A percentile compares a stretch with the other conserved stretches of the same genome.
Evolutionary conservation across 2,888 invertebrate species (phyloP).

Genomic region (Meteorus colon): DNA sequence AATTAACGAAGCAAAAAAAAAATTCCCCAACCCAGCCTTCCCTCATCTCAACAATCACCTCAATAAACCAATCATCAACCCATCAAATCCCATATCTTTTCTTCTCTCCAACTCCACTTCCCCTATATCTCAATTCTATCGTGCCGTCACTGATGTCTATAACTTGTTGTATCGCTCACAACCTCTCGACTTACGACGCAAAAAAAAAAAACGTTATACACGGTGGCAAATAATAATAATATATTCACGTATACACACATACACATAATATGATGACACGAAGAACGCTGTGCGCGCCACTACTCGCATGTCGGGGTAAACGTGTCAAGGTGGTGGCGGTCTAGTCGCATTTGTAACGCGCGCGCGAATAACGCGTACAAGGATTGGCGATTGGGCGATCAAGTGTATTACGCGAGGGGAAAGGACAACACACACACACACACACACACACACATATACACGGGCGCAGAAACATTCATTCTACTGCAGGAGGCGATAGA

Average conservation of each 20-base stretch:
- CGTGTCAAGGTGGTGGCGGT: conserved; percentile 63
- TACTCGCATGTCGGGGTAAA: conserved; percentile 55
- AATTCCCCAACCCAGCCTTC: too few relatives aligned
- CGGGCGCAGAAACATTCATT: not conserved
- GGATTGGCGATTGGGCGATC: conserved; percentile 30
- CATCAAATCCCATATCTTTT: too few relatives aligned
- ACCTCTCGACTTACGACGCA: conserved; percentile 13
- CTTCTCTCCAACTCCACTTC: not conserved
- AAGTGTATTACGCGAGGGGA: conserved; percentile 27
- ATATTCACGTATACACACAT: conserved; percentile 4
- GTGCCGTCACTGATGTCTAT: conserved; percentile 10
- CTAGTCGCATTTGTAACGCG: conserved; percentile 46
- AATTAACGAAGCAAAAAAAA: too few relatives aligned
- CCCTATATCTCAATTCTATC: not conserved
- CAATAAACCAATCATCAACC: too few relatives aligned
- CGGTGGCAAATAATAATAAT: conserved; percentile 27
- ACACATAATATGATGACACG: conserved; percentile 26
- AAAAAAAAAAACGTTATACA: conserved; percentile 20
- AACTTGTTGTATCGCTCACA: not conserved
- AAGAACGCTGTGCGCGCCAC: conserved; percentile 35
- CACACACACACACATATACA: too few relatives aligned
- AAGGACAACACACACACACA: conserved; percentile 20
- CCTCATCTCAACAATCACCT: too few relatives aligned
- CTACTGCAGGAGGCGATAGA: conserved; percentile 3
- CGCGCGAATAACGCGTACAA: conserved; percentile 44